Percentiles rank a stretch among this genome's conserved stretches.
Evolutionary conservation across 1,140 invertebrate species (phyloP).

Genomic region (Gonatopus flavifemur): DNA sequence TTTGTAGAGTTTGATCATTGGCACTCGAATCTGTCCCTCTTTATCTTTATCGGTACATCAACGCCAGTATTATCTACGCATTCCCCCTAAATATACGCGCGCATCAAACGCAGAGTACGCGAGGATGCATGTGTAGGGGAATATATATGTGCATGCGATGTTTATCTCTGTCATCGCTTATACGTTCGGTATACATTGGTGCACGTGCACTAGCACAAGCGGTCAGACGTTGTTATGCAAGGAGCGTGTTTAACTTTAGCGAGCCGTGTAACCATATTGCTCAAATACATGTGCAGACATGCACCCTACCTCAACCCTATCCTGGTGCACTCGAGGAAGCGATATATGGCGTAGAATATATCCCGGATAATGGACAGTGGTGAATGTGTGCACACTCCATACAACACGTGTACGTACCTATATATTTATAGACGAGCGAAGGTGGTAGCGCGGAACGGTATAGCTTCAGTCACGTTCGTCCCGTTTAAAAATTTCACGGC

Average conservation of each 20-base stretch:
- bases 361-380: constrained; percentile 31
- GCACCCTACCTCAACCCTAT: constrained; percentile 16
- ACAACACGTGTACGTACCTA: no score
- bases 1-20: no score
- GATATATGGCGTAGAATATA: constrained; percentile 30
- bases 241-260: constrained; percentile 38
- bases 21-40: constrained; percentile 33
- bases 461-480: no score
- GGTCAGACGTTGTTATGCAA: constrained; percentile 33
- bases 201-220: not conserved
- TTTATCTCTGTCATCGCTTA: no score
- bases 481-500: no score
- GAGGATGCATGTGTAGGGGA: constrained; percentile 19
- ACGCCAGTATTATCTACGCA: constrained; percentile 34
- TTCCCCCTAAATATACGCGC: constrained; percentile 18
- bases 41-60: constrained; percentile 36
- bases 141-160: no score
- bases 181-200: no score
- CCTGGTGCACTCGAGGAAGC: constrained; percentile 22
- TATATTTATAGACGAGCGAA: no score
- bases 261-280: constrained; percentile 38
- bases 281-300: constrained; percentile 34
- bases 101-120: constrained; percentile 13
- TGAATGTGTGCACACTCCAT: no score
- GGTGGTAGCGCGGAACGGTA: no score